phyloP scores from a whole-genome alignment of 64 coral and sea anemone species.

The Cladopsammia gracilis region DNA sequence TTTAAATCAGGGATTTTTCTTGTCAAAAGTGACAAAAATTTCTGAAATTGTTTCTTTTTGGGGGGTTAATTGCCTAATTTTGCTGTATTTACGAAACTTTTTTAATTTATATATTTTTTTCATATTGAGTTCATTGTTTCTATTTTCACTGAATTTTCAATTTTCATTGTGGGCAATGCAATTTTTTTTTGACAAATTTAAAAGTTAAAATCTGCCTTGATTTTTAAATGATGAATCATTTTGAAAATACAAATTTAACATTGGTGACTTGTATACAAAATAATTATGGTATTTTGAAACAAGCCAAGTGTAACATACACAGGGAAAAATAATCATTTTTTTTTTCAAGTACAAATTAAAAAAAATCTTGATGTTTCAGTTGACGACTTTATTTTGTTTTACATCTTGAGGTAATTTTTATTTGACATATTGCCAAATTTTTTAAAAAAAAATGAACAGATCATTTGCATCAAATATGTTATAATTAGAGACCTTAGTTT shows the following conservation, averaged over 20 bases:
- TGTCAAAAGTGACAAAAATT: too few relatives aligned
- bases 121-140: background rate
- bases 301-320: too few relatives aligned
- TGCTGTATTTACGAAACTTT: background rate
- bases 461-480: too few relatives aligned
- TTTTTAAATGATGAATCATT: background rate
- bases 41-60: background rate
- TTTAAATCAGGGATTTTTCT: background rate
- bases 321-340: too few relatives aligned
- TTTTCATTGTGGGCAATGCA: background rate
- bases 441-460: too few relatives aligned
- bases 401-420: too few relatives aligned
- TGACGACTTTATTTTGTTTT: too few relatives aligned
- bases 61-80: too few relatives aligned
- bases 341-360: too few relatives aligned
- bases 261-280: background rate
- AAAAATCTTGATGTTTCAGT: too few relatives aligned
- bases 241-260: background rate
- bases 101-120: background rate
- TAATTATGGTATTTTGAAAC: background rate
- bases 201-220: background rate
- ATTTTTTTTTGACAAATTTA: background rate
- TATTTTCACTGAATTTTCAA: constrained; percentile 3
- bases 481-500: too few relatives aligned
- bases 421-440: too few relatives aligned